Base-by-base conservation (phyloP, 2,888 invertebrate species). In the Andricus quercusramuli region DNA sequence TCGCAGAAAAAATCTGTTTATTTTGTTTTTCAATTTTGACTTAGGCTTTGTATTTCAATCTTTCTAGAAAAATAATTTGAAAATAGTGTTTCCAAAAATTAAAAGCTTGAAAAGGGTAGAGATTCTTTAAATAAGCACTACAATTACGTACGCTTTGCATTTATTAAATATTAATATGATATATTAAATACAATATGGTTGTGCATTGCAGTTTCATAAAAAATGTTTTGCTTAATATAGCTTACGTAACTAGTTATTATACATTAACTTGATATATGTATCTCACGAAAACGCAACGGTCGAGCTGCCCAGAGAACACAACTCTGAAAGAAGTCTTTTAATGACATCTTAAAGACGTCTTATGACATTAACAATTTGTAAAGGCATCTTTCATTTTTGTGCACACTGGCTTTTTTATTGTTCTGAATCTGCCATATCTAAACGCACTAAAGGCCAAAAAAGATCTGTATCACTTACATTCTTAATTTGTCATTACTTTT, bases 131-230 rank as follows among this genome's bases (percentile, higher is more conserved):
- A 17, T 47, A 5, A 17, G 47, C 29, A 17, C 15, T 29, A 76
- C 74, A 68, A 81, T 79, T 81, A 81, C 59, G 83, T 85, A 84
- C 83, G 87, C 89, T 90, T 87, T 87, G 88, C 85, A 86, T 89
- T 89, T 89, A 90, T 89, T 90, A 88, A 89, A 90, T 88, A 85
- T 85, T 90, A 87, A 85, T 89, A 90, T 85, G 88, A 87, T 89
- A 90, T 85, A 85, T 84, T 80, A 90, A 89, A 86, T 91, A 91
- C 89, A 91, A 90, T 90, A 91, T 87, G 86, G 88, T 92, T 92
- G 92, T 92, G 92, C 90, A 92, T 91, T 91, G 91, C 90, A 90
- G 89, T 92, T 90, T 91, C 89, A 91, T 92, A 92, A 89, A 92
- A 91, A 92, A 92, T 87, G 86, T 90, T 88, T 90, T 88, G 90